These are phyloP conservation scores for Microtus oregoni DNA, from an alignment of 2,113 vertebrate genomes.

Conservation along the genomic window DNA sequence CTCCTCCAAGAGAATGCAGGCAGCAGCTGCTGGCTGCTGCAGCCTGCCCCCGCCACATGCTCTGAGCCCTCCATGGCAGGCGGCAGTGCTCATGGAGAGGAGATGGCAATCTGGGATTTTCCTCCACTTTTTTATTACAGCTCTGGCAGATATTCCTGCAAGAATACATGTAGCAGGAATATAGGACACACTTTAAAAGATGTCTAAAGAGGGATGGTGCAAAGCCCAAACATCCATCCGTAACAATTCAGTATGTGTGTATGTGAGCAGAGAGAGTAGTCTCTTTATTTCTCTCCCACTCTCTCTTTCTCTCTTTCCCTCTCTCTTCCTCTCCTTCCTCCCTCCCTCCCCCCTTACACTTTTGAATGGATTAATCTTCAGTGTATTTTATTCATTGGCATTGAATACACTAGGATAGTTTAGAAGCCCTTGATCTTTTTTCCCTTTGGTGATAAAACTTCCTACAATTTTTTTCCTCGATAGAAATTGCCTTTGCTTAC, in stretches of 20 bases:
- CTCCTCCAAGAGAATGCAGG: conserved; percentile 82
- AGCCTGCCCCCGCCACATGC: conserved; percentile 84
- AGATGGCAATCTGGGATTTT: conserved; percentile 81
- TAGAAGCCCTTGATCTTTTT: not conserved
- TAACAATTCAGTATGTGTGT: not conserved
- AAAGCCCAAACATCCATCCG: not conserved
- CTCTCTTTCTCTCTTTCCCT: not conserved
- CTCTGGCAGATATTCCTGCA: conserved; percentile 85
- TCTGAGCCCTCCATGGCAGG: conserved; percentile 77
- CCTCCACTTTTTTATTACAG: conserved; percentile 74
- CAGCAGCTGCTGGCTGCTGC: conserved; percentile 85
- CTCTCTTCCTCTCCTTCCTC: not conserved
- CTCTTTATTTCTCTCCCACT: too few species aligned
- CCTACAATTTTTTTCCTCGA: conserved; percentile 65
- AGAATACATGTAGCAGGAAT: conserved; percentile 77
- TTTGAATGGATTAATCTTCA: not conserved
- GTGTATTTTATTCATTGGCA: not conserved
- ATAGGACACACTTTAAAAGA: not conserved
- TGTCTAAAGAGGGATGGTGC: not conserved
- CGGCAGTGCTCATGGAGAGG: conserved; percentile 78
- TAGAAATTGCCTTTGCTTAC: not conserved
- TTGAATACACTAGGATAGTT: not conserved
- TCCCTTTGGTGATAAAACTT: not conserved
- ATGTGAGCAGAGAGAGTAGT: not conserved
- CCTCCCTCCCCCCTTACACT: not conserved